Conservation (phyloP, 2,797 vertebrate species). For the Hipposideros larvatus region DNA sequence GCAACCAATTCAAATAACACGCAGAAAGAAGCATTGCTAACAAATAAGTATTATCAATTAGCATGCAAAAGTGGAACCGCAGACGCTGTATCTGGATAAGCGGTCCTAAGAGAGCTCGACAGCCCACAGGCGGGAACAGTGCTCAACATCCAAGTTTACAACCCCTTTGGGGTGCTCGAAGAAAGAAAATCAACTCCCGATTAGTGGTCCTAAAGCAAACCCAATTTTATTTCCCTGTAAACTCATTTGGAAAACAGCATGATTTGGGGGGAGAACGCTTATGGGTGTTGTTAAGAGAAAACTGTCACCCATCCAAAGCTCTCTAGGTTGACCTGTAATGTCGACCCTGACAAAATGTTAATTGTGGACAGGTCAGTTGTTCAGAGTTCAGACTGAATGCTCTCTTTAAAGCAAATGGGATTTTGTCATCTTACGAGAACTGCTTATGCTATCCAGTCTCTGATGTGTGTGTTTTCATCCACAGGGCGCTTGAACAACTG, state of each 20-base stretch:
- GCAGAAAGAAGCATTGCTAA: constrained; percentile 47
- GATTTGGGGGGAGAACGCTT: not conserved
- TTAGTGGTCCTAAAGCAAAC: constrained; percentile 77
- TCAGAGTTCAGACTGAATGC: not conserved
- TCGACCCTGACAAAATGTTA: not conserved
- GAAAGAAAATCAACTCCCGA: constrained; percentile 74
- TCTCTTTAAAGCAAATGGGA: not conserved
- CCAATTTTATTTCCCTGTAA: constrained; percentile 62
- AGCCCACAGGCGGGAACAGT: constrained; percentile 57
- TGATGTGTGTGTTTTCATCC: not conserved
- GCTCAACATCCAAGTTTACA: constrained; percentile 70
- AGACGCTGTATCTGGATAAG: constrained; percentile 79
- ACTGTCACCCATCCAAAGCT: not conserved
- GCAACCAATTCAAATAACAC: constrained; percentile 80
- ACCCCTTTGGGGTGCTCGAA: constrained; percentile 38
- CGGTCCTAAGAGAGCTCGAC: constrained; percentile 82
- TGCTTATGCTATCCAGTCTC: not conserved
- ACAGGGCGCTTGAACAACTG: not conserved
- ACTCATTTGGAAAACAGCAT: constrained; percentile 49
- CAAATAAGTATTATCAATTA: constrained; percentile 85
- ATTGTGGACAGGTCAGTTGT: not conserved
- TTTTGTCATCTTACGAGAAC: not conserved
- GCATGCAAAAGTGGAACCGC: constrained; percentile 84
- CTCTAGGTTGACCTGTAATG: not conserved
- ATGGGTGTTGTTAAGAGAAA: not conserved